A percentile compares a stretch with the other conserved stretches of the same genome.
phyloP scores from a whole-genome alignment of 2,113 vertebrate genomes.

The Charina bottae region DNA sequence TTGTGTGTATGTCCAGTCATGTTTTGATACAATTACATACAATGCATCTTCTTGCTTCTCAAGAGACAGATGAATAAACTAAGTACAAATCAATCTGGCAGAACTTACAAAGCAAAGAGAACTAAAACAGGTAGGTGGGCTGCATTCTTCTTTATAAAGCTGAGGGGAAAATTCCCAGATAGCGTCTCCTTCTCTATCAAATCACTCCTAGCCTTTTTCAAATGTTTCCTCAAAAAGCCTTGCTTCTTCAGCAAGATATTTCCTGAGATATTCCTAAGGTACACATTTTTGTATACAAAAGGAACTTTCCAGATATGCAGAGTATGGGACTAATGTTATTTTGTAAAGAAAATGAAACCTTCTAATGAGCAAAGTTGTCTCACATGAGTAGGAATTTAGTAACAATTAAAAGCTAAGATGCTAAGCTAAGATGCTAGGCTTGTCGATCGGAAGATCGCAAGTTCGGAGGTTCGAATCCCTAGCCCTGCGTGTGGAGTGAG shows the following conservation, averaged over 20 bases:
- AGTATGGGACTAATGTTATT: not conserved
- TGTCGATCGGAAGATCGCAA: no score
- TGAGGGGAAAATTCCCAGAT: not conserved
- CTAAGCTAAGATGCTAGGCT: no score
- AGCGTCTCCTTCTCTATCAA: not conserved
- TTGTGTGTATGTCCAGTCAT: not conserved
- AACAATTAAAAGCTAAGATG: not conserved
- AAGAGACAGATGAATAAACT: not conserved
- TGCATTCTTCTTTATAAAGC: not conserved
- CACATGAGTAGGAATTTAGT: no score
- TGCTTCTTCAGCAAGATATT: not conserved
- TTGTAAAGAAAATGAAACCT: not conserved
- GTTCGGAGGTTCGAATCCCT: no score
- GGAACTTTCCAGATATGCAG: not conserved
- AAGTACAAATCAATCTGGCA: not conserved
- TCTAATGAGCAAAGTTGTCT: no score
- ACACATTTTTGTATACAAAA: not conserved
- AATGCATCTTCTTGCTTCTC: not conserved
- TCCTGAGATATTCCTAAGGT: not conserved
- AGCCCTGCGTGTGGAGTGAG: no score
- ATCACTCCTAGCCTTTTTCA: not conserved
- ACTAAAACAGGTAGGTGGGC: not conserved
- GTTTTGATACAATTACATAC: not conserved
- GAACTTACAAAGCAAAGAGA: not conserved
- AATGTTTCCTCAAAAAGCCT: not conserved